Percentiles rank a stretch among this genome's conserved stretches.
Conservation (phyloP, 1,140 invertebrate species). For the Drosophila tsacasi region DNA sequence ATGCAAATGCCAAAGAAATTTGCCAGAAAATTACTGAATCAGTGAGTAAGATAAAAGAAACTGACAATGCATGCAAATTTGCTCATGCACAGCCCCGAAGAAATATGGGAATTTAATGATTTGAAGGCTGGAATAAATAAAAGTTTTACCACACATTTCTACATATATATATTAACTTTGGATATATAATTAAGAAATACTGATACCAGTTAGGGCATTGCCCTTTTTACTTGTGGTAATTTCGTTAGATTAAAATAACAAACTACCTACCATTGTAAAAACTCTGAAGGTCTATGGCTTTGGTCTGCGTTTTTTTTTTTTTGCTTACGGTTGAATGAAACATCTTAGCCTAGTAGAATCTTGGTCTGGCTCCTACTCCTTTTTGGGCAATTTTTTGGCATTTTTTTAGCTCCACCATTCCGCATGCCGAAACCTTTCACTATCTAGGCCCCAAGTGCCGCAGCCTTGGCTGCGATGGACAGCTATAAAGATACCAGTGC, state of each 20-base stretch:
- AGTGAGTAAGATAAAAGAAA: slow-evolving; percentile 7
- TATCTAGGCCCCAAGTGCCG: slow-evolving; percentile 39
- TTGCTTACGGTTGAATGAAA: no score
- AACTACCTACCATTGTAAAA: neutral
- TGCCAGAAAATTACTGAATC: slow-evolving; percentile 40
- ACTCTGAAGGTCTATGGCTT: neutral
- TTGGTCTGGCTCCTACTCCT: slow-evolving; percentile 5
- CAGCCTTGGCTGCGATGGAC: slow-evolving; percentile 66
- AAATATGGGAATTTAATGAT: slow-evolving; percentile 5
- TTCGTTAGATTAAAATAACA: neutral
- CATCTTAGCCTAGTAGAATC: neutral
- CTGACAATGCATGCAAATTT: slow-evolving; percentile 13
- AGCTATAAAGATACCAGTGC: slow-evolving; percentile 29
- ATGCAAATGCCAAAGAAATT: slow-evolving; percentile 72
- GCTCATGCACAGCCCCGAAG: neutral
- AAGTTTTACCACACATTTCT: neutral
- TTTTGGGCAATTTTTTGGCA: slow-evolving; percentile 24
- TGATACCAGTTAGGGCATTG: neutral
- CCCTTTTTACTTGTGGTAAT: no score
- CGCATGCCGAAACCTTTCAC: slow-evolving; percentile 73
- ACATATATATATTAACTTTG: neutral
- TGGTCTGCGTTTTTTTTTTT: no score
- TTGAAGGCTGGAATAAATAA: neutral
- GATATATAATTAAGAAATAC: neutral
- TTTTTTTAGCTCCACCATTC: slow-evolving; percentile 27